Base-by-base conservation (phyloP, 1,140 invertebrate species). In the Trichonephila clavata region DNA sequence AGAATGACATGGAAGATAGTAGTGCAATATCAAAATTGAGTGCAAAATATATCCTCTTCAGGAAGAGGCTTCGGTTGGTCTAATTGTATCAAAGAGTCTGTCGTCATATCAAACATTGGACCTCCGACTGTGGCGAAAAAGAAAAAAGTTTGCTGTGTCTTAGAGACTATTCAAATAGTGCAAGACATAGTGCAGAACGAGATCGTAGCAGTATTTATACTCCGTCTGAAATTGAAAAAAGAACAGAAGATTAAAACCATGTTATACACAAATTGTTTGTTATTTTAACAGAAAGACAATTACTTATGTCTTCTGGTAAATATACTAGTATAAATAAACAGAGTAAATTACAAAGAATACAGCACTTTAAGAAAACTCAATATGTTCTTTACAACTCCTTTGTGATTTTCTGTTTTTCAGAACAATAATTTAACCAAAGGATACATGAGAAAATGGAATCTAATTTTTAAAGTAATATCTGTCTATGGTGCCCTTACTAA, bases 141-240 rank as follows among this genome's bases (percentile, higher is more conserved):
- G n/a, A 50, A 50, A 50, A 50, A 50, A 50, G 18, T 77, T 83
- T 4, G 61, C 21, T 43, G 18, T 57, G 61, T 18, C 71, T 88
- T 71, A 93, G 8, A 94, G 71, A 39, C 77, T 90, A 61, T 94
- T 94, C 59, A 99, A 96, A 95, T 99, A 99, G 96, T 99, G 98
- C 94, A 98, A 97, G 94, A 99, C 98, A 96, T 99, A 99, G 96
- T 99, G 98, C 21, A 99, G 96, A 2, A 99, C 98, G 88, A 99
- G 96, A 95, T 99, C 98, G 96, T 99, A 99, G 96, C 98, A 99
- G 96, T 99, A 99, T 96, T 99, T 99, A 96, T 99, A 99, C 96
- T 99, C 98, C 94, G 98, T 99, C 98, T 99, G 97, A 93, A 89
- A 92, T 63, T 39, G 57, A 59, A 59, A n/a, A 21, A 24, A 57